Evolutionary conservation across 2,113 vertebrate genomes (phyloP).

Genomic region (Pongo abelii): DNA sequence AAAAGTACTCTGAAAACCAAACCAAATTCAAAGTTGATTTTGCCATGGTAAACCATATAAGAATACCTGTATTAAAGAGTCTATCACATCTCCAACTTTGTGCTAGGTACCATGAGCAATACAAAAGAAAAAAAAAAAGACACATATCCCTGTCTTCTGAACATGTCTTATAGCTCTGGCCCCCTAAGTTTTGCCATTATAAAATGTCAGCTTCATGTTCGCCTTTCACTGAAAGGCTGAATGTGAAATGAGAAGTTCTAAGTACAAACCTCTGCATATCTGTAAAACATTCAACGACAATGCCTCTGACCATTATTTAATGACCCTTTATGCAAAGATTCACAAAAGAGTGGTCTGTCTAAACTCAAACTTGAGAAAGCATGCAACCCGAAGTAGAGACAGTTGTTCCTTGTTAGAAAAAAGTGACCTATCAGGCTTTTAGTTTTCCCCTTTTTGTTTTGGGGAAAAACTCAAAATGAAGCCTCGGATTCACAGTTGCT

Average conservation of each 20-base stretch:
- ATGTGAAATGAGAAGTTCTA: neutral
- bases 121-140: neutral
- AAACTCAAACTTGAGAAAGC: neutral
- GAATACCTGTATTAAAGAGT: neutral
- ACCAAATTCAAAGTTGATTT: neutral
- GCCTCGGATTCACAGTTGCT: neutral
- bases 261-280: neutral
- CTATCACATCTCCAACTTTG: neutral
- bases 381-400: neutral
- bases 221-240: neutral
- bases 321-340: neutral
- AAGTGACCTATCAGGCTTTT: neutral
- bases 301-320: neutral
- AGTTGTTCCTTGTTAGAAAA: neutral
- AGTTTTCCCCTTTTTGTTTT: neutral
- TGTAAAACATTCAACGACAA: neutral
- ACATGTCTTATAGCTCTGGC: neutral
- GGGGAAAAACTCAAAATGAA: neutral
- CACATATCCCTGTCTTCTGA: neutral
- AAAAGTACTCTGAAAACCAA: constrained; percentile 46
- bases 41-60: neutral
- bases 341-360: neutral
- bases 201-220: neutral
- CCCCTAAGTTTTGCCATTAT: neutral
- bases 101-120: neutral